Percentiles rank a stretch among this genome's conserved stretches.
Evolutionary conservation across 2,113 vertebrate genomes (phyloP).

Genomic region (cattle (Bos taurus)): ARS-UCD2.0 NC_037328.1:24321501-24322000

Average conservation of each 20-base stretch:
- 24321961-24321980: constrained; percentile 50
- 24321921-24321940: constrained; percentile 19
- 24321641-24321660: constrained; percentile 29
- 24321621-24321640: background rate
- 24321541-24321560: background rate
- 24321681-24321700: background rate
- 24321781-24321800: constrained; percentile 51
- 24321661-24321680: constrained; percentile 29
- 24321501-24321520: constrained; percentile 46
- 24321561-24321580: constrained; percentile 31
- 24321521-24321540: background rate
- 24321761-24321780: constrained; percentile 19
- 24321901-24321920: constrained; percentile 25
- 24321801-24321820: constrained; percentile 60
- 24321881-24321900: background rate
- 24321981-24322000: constrained; percentile 32
- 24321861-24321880: constrained; percentile 46
- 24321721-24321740: constrained; percentile 35
- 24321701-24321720: constrained; percentile 23
- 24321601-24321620: constrained; percentile 27
- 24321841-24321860: constrained; percentile 38
- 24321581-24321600: constrained; percentile 12
- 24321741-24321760: constrained; percentile 49
- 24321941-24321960: constrained; percentile 46
- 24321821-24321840: constrained; percentile 34